Base-by-base conservation (phyloP, 2,888 invertebrate genomes). In the Athetis lepigone region DNA sequence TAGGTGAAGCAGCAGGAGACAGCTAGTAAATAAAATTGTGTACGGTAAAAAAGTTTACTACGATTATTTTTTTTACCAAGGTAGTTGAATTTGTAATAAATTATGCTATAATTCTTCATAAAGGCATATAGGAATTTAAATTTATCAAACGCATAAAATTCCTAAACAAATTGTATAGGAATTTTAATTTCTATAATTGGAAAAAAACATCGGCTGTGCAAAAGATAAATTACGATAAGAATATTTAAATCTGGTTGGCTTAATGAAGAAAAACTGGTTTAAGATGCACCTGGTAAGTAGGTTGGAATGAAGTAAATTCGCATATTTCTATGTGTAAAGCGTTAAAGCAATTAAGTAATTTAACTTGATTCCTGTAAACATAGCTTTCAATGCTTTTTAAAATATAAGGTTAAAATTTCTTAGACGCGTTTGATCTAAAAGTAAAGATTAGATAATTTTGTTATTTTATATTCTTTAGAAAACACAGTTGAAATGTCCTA, bases 221-320 rank as follows among this genome's bases (percentile, higher is more conserved):
- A 39, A 4, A 13, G 4, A 43, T 39, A 63, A 9, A 25, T 49
- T 40, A 40, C 6, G 27, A 29, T 62, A 18, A 51, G n/a, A 51
- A 39, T 37, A 23, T 39, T 18, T 39, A 16, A 11, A 29, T 29
- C 29, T 29, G n/a, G 4, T 45, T 57, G 4, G 25, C 16, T 46
- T 36, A 16, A 36, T 45, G 19, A 6, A 39, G 16, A 16, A 0
- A 19, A 68, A 74, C 70, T 50, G 21, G 68, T 72, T 60, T 4
- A 25, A 18, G 18, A 50, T 25, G 23, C 37, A 70, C 18, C 49
- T 59, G 36, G n/a, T 8, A 8, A 40, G 27, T 9, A 7, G 42
- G 27, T 2, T 49, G 9, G 7, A 13, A 19, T 37, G 9, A 7
- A 42, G 11, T 42, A 33, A 51, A 57, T 37, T 56, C n/a, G 5